phyloP scores from a whole-genome alignment of 1,140 invertebrate genomes.

The Drosophila neocordata region DNA sequence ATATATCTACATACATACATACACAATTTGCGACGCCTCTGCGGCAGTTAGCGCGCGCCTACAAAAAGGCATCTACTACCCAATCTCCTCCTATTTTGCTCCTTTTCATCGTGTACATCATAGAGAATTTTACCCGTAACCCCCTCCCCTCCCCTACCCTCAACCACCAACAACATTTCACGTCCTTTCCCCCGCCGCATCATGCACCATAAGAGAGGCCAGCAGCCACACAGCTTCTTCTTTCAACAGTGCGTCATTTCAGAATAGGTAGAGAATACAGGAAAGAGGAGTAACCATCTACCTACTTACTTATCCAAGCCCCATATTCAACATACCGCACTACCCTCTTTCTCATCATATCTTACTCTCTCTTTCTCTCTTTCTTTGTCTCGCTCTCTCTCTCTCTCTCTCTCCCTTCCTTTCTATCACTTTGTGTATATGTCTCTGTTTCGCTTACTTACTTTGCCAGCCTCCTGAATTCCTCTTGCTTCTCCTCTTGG shows the following conservation, averaged over 20 bases:
- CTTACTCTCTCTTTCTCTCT: neutral
- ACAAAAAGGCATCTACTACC: constrained; percentile 9
- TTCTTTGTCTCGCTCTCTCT: neutral
- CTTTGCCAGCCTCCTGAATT: neutral
- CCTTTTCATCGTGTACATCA: neutral
- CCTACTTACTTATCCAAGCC: constrained; percentile 8
- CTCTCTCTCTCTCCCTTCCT: neutral
- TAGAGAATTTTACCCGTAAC: neutral
- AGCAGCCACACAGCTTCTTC: neutral
- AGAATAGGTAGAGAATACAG: constrained; percentile 1
- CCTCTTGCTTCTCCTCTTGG: neutral
- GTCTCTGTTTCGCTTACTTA: neutral
- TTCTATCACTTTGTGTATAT: neutral
- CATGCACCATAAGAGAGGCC: no score
- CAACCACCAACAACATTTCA: no score
- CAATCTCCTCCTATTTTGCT: neutral
- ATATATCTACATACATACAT: neutral
- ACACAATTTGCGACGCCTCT: constrained; percentile 9
- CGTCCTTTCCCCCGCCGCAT: no score
- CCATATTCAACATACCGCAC: neutral
- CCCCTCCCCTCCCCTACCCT: neutral
- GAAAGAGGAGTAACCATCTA: constrained; percentile 13
- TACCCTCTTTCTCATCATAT: neutral
- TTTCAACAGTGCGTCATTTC: constrained; percentile 12
- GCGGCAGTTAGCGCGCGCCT: constrained; percentile 16